These are phyloP conservation scores for Catagonus wagneri DNA, from an alignment of 2,113 vertebrate genomes.

Conservation along the genomic window DNA sequence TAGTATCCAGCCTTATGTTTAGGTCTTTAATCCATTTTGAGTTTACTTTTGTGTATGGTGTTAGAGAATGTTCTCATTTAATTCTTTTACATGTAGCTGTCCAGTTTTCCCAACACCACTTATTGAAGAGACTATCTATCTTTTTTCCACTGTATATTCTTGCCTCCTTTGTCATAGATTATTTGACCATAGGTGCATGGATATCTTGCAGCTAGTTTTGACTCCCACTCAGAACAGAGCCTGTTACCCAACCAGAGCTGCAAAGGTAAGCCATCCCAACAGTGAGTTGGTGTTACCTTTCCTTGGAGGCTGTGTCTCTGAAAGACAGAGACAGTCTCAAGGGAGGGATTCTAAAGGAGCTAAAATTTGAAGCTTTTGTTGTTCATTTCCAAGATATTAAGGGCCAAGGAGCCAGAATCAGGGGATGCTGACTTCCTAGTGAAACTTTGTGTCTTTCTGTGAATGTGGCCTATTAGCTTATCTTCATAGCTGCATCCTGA, in stretches of 20 bases:
- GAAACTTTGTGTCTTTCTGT: not conserved
- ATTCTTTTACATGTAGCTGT: too few relatives aligned
- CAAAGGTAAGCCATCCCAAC: not conserved
- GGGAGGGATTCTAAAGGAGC: not conserved
- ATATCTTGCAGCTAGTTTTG: not conserved
- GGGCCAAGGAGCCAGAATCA: not conserved
- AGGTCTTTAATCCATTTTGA: too few relatives aligned
- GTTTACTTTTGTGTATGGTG: too few relatives aligned
- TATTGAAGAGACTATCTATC: too few relatives aligned
- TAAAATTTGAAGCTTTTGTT: not conserved
- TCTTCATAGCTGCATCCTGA: not conserved
- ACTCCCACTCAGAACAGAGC: slow-evolving; percentile 17
- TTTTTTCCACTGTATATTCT: too few relatives aligned
- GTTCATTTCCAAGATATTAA: not conserved
- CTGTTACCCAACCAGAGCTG: not conserved
- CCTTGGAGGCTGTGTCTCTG: not conserved
- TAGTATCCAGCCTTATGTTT: too few relatives aligned
- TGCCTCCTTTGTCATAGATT: too few relatives aligned
- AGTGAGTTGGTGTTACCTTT: not conserved
- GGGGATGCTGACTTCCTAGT: not conserved
- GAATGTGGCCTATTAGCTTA: not conserved
- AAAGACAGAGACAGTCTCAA: not conserved
- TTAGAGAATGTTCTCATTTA: too few relatives aligned
- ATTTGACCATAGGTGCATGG: too few relatives aligned
- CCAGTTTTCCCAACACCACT: too few relatives aligned